These are phyloP conservation scores for Chymomyza fuscimana DNA, from an alignment of 2,888 invertebrate genomes.

Conservation along the genomic window DNA sequence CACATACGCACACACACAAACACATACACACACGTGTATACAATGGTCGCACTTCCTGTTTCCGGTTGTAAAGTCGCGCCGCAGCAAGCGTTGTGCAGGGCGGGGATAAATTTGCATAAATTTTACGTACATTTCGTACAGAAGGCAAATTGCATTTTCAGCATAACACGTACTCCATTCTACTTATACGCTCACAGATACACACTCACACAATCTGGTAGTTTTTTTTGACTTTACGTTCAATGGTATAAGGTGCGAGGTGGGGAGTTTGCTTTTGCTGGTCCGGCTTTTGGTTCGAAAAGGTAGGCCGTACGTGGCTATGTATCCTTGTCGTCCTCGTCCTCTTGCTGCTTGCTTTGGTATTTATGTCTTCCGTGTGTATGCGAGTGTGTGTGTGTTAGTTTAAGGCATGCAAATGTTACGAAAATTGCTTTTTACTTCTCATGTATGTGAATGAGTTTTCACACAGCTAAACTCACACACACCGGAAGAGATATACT, in stretches of 20 bases:
- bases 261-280: background rate
- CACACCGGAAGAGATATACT: background rate
- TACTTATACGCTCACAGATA: conserved; percentile 41
- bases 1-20: conserved; percentile 32
- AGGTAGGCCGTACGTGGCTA: conserved; percentile 57
- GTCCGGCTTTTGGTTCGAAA: conserved; percentile 9
- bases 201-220: conserved; percentile 25
- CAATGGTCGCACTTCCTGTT: conserved; percentile 69
- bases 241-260: background rate
- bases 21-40: conserved; percentile 28
- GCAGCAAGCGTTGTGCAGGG: conserved; percentile 16
- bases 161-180: conserved; percentile 73
- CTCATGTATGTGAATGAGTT: conserved; percentile 61
- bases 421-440: conserved; percentile 74
- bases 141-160: conserved; percentile 72
- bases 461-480: conserved; percentile 22
- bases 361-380: conserved; percentile 9
- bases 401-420: conserved; percentile 73
- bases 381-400: conserved; percentile 49
- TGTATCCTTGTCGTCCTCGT: conserved; percentile 42
- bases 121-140: conserved; percentile 72
- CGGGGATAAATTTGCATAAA: conserved; percentile 66
- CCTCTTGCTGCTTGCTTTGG: conserved; percentile 12
- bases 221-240: conserved; percentile 44
- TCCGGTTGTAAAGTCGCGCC: conserved; percentile 59